phyloP scores from a whole-genome alignment of 2,888 invertebrate genomes.

The Saturnia japonica region DNA sequence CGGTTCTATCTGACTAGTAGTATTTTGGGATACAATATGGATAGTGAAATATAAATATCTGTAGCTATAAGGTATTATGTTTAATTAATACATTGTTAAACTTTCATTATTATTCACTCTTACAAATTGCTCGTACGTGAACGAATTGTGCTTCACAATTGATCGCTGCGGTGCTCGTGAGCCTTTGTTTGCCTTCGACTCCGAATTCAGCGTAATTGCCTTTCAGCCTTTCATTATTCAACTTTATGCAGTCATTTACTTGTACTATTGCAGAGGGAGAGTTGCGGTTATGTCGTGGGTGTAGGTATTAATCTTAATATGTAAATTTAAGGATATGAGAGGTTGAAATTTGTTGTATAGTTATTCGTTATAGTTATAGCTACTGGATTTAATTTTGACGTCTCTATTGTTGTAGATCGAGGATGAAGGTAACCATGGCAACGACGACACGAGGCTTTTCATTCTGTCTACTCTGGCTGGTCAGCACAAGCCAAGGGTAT shows the following conservation, averaged over 20 bases:
- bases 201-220: slow-evolving; percentile 81
- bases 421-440: slow-evolving; percentile 98
- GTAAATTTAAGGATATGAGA: slow-evolving; percentile 77
- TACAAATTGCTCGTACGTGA: slow-evolving; percentile 79
- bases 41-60: slow-evolving; percentile 47
- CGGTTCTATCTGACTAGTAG: slow-evolving; percentile 44
- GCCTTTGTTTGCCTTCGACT: slow-evolving; percentile 80
- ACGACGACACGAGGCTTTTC: slow-evolving; percentile 98
- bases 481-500: slow-evolving; percentile 92
- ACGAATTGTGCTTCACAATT: slow-evolving; percentile 76
- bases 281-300: slow-evolving; percentile 74
- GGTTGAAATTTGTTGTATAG: slow-evolving; percentile 57
- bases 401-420: slow-evolving; percentile 90
- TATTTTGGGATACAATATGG: slow-evolving; percentile 52
- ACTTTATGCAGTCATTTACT: slow-evolving; percentile 81
- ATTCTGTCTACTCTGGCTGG: slow-evolving; percentile 96
- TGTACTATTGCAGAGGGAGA: slow-evolving; percentile 79
- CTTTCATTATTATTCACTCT: slow-evolving; percentile 78
- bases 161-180: slow-evolving; percentile 69
- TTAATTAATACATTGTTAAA: slow-evolving; percentile 78
- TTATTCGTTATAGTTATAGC: not conserved
- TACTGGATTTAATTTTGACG: not conserved
- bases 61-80: slow-evolving; percentile 65
- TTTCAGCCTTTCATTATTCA: slow-evolving; percentile 81
- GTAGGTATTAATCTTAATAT: slow-evolving; percentile 80